Evolutionary conservation across 1,140 invertebrate species (phyloP).

Genomic region (Drosophila neocordata): DNA sequence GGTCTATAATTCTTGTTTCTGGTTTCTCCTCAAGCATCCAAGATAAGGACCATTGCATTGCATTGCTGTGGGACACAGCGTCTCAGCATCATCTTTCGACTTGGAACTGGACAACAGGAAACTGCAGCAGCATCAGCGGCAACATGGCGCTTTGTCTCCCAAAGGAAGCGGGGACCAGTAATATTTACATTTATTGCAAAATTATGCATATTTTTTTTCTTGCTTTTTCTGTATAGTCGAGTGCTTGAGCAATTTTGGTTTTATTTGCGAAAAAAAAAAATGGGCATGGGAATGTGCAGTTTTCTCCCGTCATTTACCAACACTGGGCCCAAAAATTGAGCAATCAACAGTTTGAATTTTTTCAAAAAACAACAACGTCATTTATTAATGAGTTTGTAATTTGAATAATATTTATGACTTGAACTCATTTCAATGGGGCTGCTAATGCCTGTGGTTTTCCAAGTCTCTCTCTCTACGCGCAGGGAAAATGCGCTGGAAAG

Average conservation of each 20-base stretch:
- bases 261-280: conserved; percentile 30
- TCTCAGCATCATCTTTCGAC: conserved; percentile 35
- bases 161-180: conserved; percentile 75
- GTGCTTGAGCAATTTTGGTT: conserved; percentile 16
- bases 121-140: conserved; percentile 34
- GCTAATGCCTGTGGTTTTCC: conserved; percentile 59
- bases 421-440: conserved; percentile 61
- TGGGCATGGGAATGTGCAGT: conserved; percentile 2
- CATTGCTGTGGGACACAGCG: conserved; percentile 44
- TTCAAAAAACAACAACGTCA: conserved; percentile 35
- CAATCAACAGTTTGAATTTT: conserved; percentile 25
- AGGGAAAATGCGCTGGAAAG: conserved; percentile 69
- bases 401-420: conserved; percentile 71
- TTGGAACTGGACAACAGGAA: conserved; percentile 50
- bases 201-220: conserved; percentile 72
- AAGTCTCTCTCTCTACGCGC: conserved; percentile 15
- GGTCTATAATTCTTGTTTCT: conserved; percentile 80
- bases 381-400: conserved; percentile 60
- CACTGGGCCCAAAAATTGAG: conserved; percentile 24
- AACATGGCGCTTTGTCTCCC: conserved; percentile 68
- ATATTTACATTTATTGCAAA: conserved; percentile 81
- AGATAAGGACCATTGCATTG: conserved; percentile 56
- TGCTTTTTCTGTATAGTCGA: conserved; percentile 5
- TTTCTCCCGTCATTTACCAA: conserved; percentile 9
- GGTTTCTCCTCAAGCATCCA: conserved; percentile 64